phyloP scores from a whole-genome alignment of 2,797 vertebrate genomes.

The Morus bassanus region DNA sequence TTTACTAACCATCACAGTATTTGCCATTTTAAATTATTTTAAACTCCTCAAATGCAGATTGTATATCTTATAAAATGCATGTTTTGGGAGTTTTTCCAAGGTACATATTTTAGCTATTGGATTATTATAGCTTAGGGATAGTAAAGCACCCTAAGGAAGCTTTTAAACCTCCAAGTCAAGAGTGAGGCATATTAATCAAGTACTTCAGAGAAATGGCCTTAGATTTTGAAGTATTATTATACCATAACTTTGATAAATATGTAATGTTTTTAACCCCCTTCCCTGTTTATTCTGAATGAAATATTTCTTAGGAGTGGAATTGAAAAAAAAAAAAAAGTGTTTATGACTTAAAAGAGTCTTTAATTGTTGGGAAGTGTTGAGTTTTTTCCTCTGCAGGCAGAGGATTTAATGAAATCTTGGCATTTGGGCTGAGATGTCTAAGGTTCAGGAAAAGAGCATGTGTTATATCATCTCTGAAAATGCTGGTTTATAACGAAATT shows the following conservation, averaged over 20 bases:
- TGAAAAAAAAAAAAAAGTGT: background rate
- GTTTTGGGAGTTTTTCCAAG: background rate
- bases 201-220: background rate
- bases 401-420: background rate
- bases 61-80: background rate
- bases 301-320: background rate
- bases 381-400: background rate
- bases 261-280: background rate
- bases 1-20: background rate
- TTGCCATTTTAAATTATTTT: background rate
- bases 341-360: background rate
- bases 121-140: background rate
- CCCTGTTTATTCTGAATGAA: background rate
- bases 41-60: background rate
- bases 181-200: background rate
- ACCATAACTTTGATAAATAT: background rate
- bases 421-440: background rate
- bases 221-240: background rate
- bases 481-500: background rate
- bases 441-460: background rate
- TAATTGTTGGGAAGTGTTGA: background rate
- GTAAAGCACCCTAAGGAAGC: background rate
- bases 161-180: background rate
- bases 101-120: background rate
- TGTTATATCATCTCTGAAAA: background rate